These are phyloP conservation scores for Melipona quadrifasciata DNA, from an alignment of 1,140 invertebrate genomes.

Conservation along the genomic window DNA sequence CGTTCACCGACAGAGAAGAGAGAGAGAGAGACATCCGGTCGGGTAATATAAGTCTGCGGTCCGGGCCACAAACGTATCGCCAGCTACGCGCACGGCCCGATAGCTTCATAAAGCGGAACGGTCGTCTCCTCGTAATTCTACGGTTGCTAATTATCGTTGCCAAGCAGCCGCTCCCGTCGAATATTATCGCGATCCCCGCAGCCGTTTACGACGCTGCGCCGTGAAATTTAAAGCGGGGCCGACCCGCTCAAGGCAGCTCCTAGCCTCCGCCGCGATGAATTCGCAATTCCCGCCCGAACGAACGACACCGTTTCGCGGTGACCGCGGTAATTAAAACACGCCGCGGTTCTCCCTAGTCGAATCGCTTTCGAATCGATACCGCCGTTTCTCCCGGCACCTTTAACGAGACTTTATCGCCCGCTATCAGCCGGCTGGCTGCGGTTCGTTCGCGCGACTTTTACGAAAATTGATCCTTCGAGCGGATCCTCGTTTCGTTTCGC, in stretches of 20 bases:
- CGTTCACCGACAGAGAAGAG: background rate
- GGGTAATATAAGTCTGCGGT: constrained; percentile 5
- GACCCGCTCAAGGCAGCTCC: background rate
- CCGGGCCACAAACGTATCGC: constrained; percentile 32
- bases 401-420: background rate
- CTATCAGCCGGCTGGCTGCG: background rate
- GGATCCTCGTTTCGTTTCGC: too few relatives aligned
- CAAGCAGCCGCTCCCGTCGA: constrained; percentile 31
- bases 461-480: background rate
- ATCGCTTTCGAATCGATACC: background rate
- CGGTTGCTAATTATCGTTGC: constrained; percentile 51
- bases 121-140: constrained; percentile 46
- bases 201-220: constrained; percentile 15
- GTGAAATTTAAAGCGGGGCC: constrained; percentile 15
- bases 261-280: background rate
- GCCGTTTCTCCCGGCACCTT: background rate
- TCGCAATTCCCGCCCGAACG: background rate
- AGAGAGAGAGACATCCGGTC: background rate
- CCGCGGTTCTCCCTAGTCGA: background rate
- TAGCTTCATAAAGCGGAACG: constrained; percentile 45
- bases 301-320: background rate
- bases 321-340: constrained; percentile 6
- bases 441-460: background rate
- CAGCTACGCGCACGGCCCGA: background rate
- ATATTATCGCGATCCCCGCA: constrained; percentile 49